A percentile compares a stretch with the other conserved stretches of the same genome.
phyloP scores from a whole-genome alignment of 2,797 vertebrate genomes.

The Falco biarmicus region DNA sequence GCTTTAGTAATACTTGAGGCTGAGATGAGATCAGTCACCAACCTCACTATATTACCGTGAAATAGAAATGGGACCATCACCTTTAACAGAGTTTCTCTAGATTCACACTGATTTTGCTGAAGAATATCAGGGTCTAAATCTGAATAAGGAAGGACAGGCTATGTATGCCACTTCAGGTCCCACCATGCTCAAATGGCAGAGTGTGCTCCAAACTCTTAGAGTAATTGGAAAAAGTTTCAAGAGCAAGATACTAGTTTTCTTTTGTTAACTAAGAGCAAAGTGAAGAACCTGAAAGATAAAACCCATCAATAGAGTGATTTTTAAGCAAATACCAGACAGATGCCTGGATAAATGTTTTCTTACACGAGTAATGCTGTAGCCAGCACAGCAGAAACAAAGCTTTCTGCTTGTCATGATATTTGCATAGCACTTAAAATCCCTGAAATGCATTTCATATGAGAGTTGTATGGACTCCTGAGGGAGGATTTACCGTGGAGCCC shows the following conservation, averaged over 20 bases:
- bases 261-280: not conserved
- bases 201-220: too few relatives aligned
- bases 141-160: not conserved
- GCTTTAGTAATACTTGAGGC: not conserved
- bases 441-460: not conserved
- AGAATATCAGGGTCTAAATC: not conserved
- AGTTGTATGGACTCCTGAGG: not conserved
- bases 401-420: not conserved
- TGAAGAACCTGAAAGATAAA: not conserved
- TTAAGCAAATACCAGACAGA: not conserved
- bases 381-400: not conserved
- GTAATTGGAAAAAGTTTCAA: not conserved
- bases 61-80: not conserved
- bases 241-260: not conserved
- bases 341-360: not conserved
- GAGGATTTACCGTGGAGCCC: not conserved
- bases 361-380: not conserved
- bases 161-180: not conserved
- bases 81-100: not conserved
- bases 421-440: not conserved
- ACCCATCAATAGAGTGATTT: too few relatives aligned
- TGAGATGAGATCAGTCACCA: not conserved
- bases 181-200: not conserved
- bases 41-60: not conserved
- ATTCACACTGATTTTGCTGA: not conserved